A percentile compares a stretch with the other conserved stretches of the same genome.
Evolutionary conservation across 2,888 invertebrate species (phyloP).

Genomic region (Dermolepida albohirtum): DNA sequence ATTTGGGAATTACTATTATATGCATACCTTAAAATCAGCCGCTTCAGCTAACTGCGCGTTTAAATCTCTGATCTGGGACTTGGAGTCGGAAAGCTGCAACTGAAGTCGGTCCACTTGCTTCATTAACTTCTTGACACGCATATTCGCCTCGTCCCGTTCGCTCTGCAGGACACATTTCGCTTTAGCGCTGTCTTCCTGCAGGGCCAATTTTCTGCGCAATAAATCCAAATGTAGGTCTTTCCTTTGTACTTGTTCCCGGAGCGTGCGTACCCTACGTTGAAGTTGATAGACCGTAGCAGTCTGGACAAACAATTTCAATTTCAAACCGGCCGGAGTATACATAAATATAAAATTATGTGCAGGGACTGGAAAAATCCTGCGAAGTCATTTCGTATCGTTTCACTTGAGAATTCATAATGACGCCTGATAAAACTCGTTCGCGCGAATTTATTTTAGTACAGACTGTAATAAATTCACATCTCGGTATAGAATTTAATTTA

Average conservation of each 20-base stretch:
- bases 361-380: neutral
- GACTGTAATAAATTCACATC: neutral
- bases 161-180: slow-evolving; percentile 73
- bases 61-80: slow-evolving; percentile 83
- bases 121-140: slow-evolving; percentile 80
- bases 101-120: slow-evolving; percentile 87
- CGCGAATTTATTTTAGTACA: neutral
- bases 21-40: slow-evolving; percentile 82
- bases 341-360: slow-evolving; percentile 11
- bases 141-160: slow-evolving; percentile 77
- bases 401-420: slow-evolving; percentile 7
- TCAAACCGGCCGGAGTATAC: slow-evolving; percentile 16
- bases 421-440: slow-evolving; percentile 5
- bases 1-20: no score
- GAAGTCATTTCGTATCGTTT: neutral
- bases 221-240: slow-evolving; percentile 93
- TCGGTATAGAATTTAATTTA: no score
- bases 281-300: slow-evolving; percentile 90
- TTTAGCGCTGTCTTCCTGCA: slow-evolving; percentile 81
- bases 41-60: slow-evolving; percentile 88
- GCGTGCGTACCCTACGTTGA: slow-evolving; percentile 85
- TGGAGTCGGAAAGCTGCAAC: slow-evolving; percentile 83
- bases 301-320: slow-evolving; percentile 62
- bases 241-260: slow-evolving; percentile 91
- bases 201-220: slow-evolving; percentile 85